Evolutionary conservation across 2,797 vertebrate species (phyloP).

Genomic region (Furcifer pardalis): DNA sequence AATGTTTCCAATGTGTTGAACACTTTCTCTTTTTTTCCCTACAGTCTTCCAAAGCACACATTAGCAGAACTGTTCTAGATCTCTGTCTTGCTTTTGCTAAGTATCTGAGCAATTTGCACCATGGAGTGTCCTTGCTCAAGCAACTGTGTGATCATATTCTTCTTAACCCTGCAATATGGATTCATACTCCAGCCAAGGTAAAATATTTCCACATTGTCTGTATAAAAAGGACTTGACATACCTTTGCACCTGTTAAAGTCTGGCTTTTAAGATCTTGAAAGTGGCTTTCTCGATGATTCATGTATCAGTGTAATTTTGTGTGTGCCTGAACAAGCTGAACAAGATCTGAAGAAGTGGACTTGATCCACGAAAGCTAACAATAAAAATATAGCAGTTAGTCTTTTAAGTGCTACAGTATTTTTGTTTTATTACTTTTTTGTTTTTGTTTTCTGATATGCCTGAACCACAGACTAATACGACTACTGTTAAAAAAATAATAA

Average conservation of each 20-base stretch:
- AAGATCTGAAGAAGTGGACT: no score
- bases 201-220: background rate
- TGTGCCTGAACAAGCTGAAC: background rate
- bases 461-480: no score
- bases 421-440: no score
- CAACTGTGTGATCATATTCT: conserved; percentile 97
- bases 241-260: background rate
- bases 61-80: conserved; percentile 90
- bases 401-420: no score
- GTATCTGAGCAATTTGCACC: conserved; percentile 94
- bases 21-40: conserved; percentile 45
- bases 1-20: conserved; percentile 15
- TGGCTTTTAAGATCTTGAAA: background rate
- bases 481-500: no score
- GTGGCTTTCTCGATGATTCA: background rate
- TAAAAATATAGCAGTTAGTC: no score
- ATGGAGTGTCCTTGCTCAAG: conserved; percentile 92
- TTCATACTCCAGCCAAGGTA: conserved; percentile 96
- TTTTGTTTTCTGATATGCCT: no score
- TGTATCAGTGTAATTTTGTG: background rate
- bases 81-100: conserved; percentile 94
- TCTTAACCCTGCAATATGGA: conserved; percentile 98
- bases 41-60: conserved; percentile 95
- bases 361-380: no score
- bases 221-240: background rate